Evolutionary conservation across 2,113 vertebrate species (phyloP).

Genomic region (Chelonoidis abingdonii): DNA sequence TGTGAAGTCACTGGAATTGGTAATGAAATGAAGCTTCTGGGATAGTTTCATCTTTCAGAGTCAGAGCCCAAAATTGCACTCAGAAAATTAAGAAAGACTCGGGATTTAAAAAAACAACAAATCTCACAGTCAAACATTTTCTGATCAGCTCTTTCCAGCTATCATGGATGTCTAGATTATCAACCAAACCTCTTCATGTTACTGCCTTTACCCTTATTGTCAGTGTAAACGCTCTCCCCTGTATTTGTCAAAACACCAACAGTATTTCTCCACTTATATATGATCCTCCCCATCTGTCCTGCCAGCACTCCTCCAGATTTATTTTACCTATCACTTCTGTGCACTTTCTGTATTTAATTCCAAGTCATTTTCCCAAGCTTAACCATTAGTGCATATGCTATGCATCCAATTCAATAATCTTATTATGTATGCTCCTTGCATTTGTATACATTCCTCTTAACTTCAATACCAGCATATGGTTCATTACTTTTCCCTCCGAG

Average conservation of each 20-base stretch:
- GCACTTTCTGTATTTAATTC: slow-evolving; percentile 65
- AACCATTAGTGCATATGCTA: accelerated
- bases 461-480: background rate
- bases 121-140: background rate
- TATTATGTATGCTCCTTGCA: slow-evolving; percentile 16
- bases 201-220: slow-evolving; percentile 31
- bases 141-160: slow-evolving; percentile 4
- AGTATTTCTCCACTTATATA: slow-evolving; percentile 10
- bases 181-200: slow-evolving; percentile 24
- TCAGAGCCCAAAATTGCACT: background rate
- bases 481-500: background rate
- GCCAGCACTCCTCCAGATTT: slow-evolving; percentile 45
- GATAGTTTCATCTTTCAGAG: background rate
- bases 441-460: background rate
- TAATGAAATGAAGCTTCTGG: background rate
- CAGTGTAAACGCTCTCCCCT: background rate
- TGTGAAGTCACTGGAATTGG: background rate
- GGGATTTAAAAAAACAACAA: background rate
- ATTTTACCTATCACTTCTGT: slow-evolving; percentile 63
- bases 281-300: slow-evolving; percentile 45
- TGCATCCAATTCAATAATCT: slow-evolving; percentile 28
- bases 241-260: slow-evolving; percentile 36
- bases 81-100: background rate
- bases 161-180: background rate
- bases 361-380: slow-evolving; percentile 58